A percentile compares a stretch with the other conserved stretches of the same genome.
phyloP scores from a whole-genome alignment of 2,888 invertebrate species.

The Mellilla xanthometata region DNA sequence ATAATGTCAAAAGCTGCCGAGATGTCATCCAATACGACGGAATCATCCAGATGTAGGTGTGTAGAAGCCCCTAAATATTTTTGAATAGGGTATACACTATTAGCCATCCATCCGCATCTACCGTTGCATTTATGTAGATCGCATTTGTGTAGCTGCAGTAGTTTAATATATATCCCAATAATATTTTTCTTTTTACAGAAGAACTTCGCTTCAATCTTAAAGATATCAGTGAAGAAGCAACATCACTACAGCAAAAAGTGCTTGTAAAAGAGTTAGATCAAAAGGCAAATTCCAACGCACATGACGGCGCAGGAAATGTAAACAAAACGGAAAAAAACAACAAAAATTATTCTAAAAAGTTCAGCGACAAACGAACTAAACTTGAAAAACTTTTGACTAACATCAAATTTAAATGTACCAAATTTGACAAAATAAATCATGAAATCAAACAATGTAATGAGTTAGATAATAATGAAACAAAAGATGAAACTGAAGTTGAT shows the following conservation, averaged over 20 bases:
- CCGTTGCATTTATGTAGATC: too few relatives aligned
- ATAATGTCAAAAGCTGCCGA: too few relatives aligned
- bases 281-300: not conserved
- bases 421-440: constrained; percentile 8
- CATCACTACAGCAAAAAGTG: not conserved
- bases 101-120: too few relatives aligned
- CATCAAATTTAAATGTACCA: constrained; percentile 40
- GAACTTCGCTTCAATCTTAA: not conserved
- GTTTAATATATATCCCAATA: too few relatives aligned
- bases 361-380: constrained; percentile 53
- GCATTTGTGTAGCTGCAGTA: too few relatives aligned
- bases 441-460: not conserved
- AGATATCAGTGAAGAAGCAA: not conserved
- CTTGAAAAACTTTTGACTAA: constrained; percentile 51
- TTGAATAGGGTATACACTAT: too few relatives aligned
- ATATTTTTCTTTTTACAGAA: not conserved
- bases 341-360: constrained; percentile 32
- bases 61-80: too few relatives aligned
- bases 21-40: too few relatives aligned
- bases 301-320: constrained; percentile 2
- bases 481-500: not conserved
- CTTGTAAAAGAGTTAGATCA: not conserved
- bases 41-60: too few relatives aligned
- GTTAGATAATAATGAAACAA: not conserved
- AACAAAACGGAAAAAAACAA: constrained; percentile 29